These are phyloP conservation scores for Seladonia tumulorum DNA, from an alignment of 2,888 invertebrate species.

Conservation along the genomic window DNA sequence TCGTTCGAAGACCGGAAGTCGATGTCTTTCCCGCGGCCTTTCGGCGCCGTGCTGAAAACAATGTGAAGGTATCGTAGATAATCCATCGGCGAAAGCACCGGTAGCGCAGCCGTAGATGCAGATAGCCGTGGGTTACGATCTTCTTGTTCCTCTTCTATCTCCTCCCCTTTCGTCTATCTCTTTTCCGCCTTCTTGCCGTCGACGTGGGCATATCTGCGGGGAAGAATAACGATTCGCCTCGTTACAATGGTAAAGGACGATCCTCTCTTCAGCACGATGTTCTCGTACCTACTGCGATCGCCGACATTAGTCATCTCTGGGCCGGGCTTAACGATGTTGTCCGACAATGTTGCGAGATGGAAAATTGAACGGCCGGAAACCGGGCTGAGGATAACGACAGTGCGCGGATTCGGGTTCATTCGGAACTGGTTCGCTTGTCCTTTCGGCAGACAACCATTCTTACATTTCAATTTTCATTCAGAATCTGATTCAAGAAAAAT, in stretches of 20 bases:
- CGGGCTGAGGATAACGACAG: background rate
- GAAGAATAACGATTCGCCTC: conserved; percentile 73
- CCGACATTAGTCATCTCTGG: conserved; percentile 68
- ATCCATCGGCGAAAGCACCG: conserved; percentile 56
- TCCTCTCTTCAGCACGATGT: conserved; percentile 49
- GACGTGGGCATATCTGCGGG: conserved; percentile 25
- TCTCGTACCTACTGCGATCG: conserved; percentile 59
- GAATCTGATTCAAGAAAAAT: background rate
- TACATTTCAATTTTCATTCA: background rate
- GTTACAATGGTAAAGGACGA: conserved; percentile 68
- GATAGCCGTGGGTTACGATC: conserved; percentile 72
- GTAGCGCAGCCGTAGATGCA: conserved; percentile 74
- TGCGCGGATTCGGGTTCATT: background rate
- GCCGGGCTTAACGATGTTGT: conserved; percentile 60
- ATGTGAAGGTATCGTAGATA: conserved; percentile 53
- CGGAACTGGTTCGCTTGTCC: background rate
- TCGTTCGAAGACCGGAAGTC: conserved; percentile 69
- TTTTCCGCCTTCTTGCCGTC: background rate
- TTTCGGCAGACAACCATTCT: background rate
- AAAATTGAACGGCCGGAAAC: conserved; percentile 10
- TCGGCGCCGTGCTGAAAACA: conserved; percentile 49
- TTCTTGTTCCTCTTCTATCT: conserved; percentile 3
- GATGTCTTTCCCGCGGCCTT: conserved; percentile 51
- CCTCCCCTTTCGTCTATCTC: background rate
- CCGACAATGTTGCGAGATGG: conserved; percentile 29